Base-by-base conservation (phyloP, 2,797 vertebrate species). In the Champsocephalus gunnari region DNA sequence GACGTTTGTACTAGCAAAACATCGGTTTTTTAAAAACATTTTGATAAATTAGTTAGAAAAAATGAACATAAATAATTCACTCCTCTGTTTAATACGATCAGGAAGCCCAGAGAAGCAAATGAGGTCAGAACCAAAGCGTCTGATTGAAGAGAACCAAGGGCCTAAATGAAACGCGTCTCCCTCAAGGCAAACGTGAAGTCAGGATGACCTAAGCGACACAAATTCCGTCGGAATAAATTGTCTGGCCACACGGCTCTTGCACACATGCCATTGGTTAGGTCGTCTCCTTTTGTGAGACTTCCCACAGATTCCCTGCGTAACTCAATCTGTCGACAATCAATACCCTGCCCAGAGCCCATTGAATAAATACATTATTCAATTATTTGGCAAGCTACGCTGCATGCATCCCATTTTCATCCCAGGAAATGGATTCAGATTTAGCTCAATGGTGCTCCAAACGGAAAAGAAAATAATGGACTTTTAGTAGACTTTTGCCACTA, bases 291-390 rank as follows among this genome's bases (percentile, higher is more conserved):
- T 72, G 71, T 9, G 51, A 88, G 87, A 87, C 79, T 90, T 90
- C 84, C 90, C 89, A 86, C 88, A 92, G 83, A 91, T 90, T 86
- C 84, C 50, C 68, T 64, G 69, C 53, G 85, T 89, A 91, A 92
- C 91, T 88, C 89, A 89, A 92, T 92, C 90, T 92, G 92, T 90
- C 73, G 63, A 84, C 89, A 93, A 93, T 93, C 91, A 92, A 91
- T 91, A 91, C 55, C 44, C 76, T 80, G 86, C 89, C 83, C 77
- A 70, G 73, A 92, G 92, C 88, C 87, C 80, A 84, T 74, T 90
- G 90, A 89, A 92, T 92, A 91, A 90, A 94, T 94, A 88, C 88
- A 94, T 94, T 84, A 94, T 92, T 93, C 87, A 88, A 82, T 91
- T 87, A 88, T 89, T 89, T 84, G 74, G 73, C 82, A 89, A 82